phyloP scores from a whole-genome alignment of 2,113 vertebrate species.

The Perognathus longimembris region DNA sequence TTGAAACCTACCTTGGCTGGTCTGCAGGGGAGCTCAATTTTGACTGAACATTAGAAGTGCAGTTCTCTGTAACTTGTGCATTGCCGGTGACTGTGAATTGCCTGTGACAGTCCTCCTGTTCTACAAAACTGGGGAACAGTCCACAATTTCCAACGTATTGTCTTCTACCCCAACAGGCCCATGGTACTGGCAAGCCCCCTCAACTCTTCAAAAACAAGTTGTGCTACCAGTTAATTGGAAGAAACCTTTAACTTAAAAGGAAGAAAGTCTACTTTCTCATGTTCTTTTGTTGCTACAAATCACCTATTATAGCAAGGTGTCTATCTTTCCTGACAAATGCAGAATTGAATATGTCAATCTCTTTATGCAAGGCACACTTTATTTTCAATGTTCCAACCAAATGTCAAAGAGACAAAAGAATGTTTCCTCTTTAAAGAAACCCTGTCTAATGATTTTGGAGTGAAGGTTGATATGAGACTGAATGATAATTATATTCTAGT shows the following conservation, averaged over 20 bases:
- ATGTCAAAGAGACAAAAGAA: slow-evolving; percentile 52
- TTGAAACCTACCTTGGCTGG: background rate
- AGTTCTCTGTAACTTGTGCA: background rate
- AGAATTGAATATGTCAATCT: slow-evolving; percentile 27
- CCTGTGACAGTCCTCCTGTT: background rate
- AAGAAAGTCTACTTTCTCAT: slow-evolving; percentile 15
- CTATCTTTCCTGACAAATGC: slow-evolving; percentile 49
- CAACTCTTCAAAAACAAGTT: background rate
- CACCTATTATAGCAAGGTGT: background rate
- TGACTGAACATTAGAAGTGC: background rate
- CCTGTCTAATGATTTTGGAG: slow-evolving; percentile 5
- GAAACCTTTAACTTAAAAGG: slow-evolving; percentile 21
- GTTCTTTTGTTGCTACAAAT: slow-evolving; percentile 50
- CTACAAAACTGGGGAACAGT: background rate
- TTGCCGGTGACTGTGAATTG: background rate
- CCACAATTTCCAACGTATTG: background rate
- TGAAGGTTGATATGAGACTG: background rate
- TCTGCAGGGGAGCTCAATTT: background rate
- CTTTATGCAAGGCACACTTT: slow-evolving; percentile 23
- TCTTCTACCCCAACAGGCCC: background rate
- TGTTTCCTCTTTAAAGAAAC: slow-evolving; percentile 43
- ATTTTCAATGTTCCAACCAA: slow-evolving; percentile 68
- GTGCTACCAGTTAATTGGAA: slow-evolving; percentile 52
- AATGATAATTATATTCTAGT: background rate
- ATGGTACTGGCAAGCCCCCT: background rate